Percentiles rank a stretch among this genome's conserved stretches.
phyloP scores from a whole-genome alignment of 2,797 vertebrate genomes.

The Tenualosa thibaudeaui region DNA sequence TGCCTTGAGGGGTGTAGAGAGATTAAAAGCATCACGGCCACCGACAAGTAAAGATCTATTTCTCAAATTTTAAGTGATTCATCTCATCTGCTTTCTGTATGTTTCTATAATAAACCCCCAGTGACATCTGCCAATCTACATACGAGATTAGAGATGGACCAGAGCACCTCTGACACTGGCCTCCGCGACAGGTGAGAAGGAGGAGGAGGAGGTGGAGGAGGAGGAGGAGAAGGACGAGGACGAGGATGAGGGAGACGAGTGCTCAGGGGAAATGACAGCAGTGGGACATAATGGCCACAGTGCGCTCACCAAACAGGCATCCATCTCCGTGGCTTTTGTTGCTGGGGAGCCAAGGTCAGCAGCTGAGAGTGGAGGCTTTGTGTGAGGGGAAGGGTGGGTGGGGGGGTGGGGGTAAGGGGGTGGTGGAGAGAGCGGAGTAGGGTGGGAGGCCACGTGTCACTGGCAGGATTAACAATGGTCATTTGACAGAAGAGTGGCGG shows the following conservation, averaged over 20 bases:
- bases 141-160: neutral
- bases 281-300: constrained; percentile 50
- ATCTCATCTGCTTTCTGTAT: neutral
- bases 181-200: constrained; percentile 33
- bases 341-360: constrained; percentile 74
- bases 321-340: constrained; percentile 70
- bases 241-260: neutral
- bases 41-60: neutral
- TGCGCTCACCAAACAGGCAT: constrained; percentile 66
- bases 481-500: constrained; percentile 60
- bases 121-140: neutral
- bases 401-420: too few relatives aligned
- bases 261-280: constrained; percentile 53
- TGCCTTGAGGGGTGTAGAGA: neutral
- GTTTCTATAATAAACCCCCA: neutral
- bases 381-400: constrained; percentile 40
- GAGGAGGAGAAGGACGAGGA: neutral
- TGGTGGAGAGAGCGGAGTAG: constrained; percentile 24
- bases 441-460: constrained; percentile 47
- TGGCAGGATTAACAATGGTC: constrained; percentile 60
- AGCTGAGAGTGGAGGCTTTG: constrained; percentile 64
- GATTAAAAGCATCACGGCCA: neutral
- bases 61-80: neutral
- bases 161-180: neutral
- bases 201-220: constrained; percentile 5